Evolutionary conservation across 2,888 invertebrate species (phyloP).

Genomic region (Caenorhabditis sp.): DNA sequence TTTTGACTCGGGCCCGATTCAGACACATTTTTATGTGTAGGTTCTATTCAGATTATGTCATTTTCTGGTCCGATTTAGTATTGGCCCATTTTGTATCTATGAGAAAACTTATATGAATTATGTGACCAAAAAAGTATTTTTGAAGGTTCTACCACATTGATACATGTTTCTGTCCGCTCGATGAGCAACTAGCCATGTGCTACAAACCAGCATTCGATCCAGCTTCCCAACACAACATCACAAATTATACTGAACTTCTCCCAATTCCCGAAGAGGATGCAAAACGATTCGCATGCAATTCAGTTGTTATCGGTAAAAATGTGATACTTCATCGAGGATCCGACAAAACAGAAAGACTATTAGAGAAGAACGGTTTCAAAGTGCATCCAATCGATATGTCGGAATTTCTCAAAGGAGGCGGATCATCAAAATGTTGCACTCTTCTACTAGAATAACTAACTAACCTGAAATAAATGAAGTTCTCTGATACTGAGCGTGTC

Average conservation of each 20-base stretch:
- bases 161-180: slow-evolving; percentile 68
- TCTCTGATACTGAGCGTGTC: slow-evolving; percentile 83
- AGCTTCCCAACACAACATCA: slow-evolving; percentile 59
- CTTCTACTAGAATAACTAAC: slow-evolving; percentile 45
- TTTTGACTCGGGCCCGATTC: too few species aligned
- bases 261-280: slow-evolving; percentile 62
- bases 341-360: slow-evolving; percentile 51
- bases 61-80: too few species aligned
- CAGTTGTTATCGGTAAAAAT: slow-evolving; percentile 64
- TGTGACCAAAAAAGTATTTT: too few species aligned
- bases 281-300: slow-evolving; percentile 64
- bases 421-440: slow-evolving; percentile 67
- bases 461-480: slow-evolving; percentile 80
- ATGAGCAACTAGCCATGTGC: slow-evolving; percentile 59
- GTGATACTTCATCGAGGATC: slow-evolving; percentile 62
- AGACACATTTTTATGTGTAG: too few species aligned
- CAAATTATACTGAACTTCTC: slow-evolving; percentile 57
- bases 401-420: slow-evolving; percentile 69
- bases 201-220: slow-evolving; percentile 62
- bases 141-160: slow-evolving; percentile 70
- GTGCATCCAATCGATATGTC: slow-evolving; percentile 62
- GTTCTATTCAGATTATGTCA: too few species aligned
- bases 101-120: too few species aligned
- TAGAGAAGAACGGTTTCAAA: slow-evolving; percentile 57
- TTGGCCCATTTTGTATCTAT: too few species aligned